These are phyloP conservation scores for Onychomys arenicola DNA, from an alignment of 2,797 vertebrate species.

Conservation along the genomic window DNA sequence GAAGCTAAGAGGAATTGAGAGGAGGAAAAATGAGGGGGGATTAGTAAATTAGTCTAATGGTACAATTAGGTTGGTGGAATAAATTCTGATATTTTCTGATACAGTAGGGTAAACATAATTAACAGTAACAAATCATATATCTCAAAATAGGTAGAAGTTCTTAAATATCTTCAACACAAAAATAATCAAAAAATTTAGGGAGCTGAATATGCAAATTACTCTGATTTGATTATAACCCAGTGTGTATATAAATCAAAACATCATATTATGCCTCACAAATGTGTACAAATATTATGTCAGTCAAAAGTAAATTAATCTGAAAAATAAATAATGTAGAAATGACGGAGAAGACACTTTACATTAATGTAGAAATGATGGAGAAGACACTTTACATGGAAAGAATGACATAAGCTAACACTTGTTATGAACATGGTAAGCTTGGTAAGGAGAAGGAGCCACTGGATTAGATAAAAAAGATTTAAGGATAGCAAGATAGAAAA, in stretches of 20 bases:
- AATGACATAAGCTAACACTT: not conserved
- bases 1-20: not conserved
- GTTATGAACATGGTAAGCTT: not conserved
- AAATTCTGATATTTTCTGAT: not conserved
- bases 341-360: no score
- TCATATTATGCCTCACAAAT: not conserved
- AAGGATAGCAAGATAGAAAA: not conserved
- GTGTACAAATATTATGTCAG: constrained; percentile 2
- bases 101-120: not conserved
- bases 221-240: not conserved
- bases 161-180: not conserved
- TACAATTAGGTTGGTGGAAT: not conserved
- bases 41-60: not conserved
- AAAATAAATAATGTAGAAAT: not conserved
- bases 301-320: not conserved
- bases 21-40: not conserved
- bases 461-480: not conserved
- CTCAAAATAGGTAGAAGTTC: not conserved
- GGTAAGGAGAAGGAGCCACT: not conserved
- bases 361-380: not conserved
- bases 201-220: not conserved
- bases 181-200: not conserved
- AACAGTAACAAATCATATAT: not conserved
- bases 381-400: not conserved
- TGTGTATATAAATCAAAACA: not conserved